These are phyloP conservation scores for Perizoma flavofasciatum DNA, from an alignment of 2,888 invertebrate genomes.

Conservation along the genomic window DNA sequence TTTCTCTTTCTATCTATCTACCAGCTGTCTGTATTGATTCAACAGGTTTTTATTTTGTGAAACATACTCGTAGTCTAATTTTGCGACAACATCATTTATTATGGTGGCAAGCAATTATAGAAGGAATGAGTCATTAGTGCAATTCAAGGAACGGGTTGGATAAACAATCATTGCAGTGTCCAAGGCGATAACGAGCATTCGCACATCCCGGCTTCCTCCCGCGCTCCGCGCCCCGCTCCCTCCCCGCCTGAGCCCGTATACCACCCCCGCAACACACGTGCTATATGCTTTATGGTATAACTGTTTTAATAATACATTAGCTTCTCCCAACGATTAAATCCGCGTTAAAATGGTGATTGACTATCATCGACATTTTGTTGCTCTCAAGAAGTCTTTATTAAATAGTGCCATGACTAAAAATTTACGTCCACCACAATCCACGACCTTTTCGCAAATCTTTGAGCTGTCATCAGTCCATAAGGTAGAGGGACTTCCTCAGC, in stretches of 20 bases:
- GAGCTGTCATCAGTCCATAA: no score
- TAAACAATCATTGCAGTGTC: conserved; percentile 83
- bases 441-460: no score
- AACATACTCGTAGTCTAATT: background rate
- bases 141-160: conserved; percentile 82
- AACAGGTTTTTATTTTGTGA: background rate
- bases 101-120: conserved; percentile 62
- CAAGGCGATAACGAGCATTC: conserved; percentile 79
- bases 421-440: no score
- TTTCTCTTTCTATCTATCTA: no score
- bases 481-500: no score
- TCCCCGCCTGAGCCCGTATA: conserved; percentile 28
- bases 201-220: conserved; percentile 68
- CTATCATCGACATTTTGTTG: no score
- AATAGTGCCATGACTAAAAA: no score
- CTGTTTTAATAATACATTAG: background rate
- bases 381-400: no score
- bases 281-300: conserved; percentile 33
- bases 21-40: no score
- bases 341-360: no score
- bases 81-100: conserved; percentile 34
- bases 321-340: background rate
- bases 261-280: conserved; percentile 52
- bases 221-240: conserved; percentile 27
- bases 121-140: conserved; percentile 77